These are phyloP conservation scores for Drosophila subpulchrella DNA, from an alignment of 1,140 invertebrate genomes.

Conservation along the genomic window DNA sequence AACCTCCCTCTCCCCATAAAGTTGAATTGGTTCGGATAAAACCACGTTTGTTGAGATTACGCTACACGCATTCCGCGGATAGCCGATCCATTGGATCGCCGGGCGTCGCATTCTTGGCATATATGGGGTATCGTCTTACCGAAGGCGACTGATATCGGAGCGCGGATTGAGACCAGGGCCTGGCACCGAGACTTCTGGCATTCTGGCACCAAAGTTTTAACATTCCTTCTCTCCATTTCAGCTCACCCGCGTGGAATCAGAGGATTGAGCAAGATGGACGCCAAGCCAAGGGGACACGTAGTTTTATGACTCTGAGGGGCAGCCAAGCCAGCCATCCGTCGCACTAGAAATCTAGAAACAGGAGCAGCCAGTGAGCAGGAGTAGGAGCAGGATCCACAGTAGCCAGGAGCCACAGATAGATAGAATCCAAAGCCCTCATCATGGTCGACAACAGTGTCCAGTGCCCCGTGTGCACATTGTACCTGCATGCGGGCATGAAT, in stretches of 20 bases:
- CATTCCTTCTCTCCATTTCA: conserved; percentile 39
- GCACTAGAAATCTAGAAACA: conserved; percentile 15
- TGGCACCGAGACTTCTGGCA: conserved; percentile 9
- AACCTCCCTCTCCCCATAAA: too few relatives aligned
- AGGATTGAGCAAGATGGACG: conserved; percentile 70
- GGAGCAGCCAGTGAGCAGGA: conserved; percentile 12
- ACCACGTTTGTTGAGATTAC: conserved; percentile 21
- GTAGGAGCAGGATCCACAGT: background rate
- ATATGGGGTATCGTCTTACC: conserved; percentile 43
- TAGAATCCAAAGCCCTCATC: conserved; percentile 43
- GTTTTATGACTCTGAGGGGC: conserved; percentile 71
- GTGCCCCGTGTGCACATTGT: conserved; percentile 93
- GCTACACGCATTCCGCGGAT: conserved; percentile 26
- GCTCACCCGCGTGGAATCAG: conserved; percentile 27
- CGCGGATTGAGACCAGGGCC: conserved; percentile 12
- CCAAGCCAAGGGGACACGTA: conserved; percentile 25
- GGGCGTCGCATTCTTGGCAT: conserved; percentile 33
- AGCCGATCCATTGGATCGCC: conserved; percentile 24
- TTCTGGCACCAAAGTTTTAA: conserved; percentile 18
- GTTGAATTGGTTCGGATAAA: background rate
- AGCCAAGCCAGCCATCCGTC: conserved; percentile 13
- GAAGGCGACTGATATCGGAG: conserved; percentile 27
- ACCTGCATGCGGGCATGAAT: conserved; percentile 91
- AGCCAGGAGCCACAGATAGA: conserved; percentile 18
- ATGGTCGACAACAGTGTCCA: conserved; percentile 86